These are phyloP conservation scores for Gyps fulvus DNA, from an alignment of 2,113 vertebrate genomes.

Conservation along the genomic window DNA sequence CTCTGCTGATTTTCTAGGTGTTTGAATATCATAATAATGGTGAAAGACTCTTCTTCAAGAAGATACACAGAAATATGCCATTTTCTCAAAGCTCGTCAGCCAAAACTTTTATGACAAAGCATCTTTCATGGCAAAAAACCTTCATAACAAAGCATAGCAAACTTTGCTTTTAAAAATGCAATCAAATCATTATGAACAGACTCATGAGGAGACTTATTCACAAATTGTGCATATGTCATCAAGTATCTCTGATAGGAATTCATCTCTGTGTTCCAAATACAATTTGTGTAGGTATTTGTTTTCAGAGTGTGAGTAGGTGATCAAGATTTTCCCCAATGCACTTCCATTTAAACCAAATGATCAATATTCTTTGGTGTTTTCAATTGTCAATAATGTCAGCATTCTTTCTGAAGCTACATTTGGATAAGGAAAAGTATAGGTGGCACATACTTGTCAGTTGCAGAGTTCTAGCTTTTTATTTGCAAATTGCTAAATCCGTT, in stretches of 20 bases:
- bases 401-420: not conserved
- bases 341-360: not conserved
- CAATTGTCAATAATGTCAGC: not conserved
- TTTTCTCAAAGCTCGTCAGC: not conserved
- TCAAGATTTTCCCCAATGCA: not conserved
- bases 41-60: not conserved
- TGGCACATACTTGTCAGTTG: rapidly evolving
- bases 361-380: not conserved
- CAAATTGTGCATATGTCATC: not conserved
- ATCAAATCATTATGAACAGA: not conserved
- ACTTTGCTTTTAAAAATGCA: not conserved
- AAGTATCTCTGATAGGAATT: not conserved
- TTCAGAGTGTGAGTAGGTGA: not conserved
- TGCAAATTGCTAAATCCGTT: not conserved
- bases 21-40: not conserved
- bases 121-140: not conserved
- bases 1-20: not conserved
- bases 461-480: not conserved
- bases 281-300: not conserved
- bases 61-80: not conserved
- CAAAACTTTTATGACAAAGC: not conserved
- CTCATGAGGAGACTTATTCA: not conserved
- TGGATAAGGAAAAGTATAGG: not conserved
- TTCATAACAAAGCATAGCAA: not conserved
- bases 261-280: not conserved